phyloP scores from a whole-genome alignment of 1,140 invertebrate genomes.

The Meloidogyne floridensis region DNA sequence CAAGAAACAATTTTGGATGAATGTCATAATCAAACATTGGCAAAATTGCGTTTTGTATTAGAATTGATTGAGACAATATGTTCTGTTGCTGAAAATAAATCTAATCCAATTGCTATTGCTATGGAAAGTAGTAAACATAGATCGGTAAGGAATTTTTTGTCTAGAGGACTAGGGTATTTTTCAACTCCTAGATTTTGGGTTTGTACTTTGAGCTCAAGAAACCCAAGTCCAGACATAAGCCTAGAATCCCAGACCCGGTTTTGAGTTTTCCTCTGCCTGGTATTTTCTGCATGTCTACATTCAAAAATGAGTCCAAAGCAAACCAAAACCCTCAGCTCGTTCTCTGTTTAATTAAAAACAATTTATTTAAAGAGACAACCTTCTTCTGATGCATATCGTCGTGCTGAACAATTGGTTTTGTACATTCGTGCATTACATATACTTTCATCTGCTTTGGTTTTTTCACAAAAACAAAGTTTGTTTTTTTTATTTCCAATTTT shows the following conservation, averaged over 20 bases:
- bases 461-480: conserved; percentile 78
- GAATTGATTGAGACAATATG: conserved; percentile 78
- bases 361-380: conserved; percentile 27
- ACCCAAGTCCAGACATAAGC: no score
- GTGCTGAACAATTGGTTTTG: conserved; percentile 86
- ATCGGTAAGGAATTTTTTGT: conserved; percentile 43
- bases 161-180: background rate
- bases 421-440: conserved; percentile 86
- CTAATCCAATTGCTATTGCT: conserved; percentile 71
- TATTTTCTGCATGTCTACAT: no score
- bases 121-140: conserved; percentile 53
- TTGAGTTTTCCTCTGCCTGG: no score
- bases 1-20: conserved; percentile 91
- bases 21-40: conserved; percentile 88
- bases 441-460: conserved; percentile 83
- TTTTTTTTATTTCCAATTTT: background rate
- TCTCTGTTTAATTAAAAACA: no score
- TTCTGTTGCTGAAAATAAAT: conserved; percentile 77
- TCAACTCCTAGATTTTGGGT: no score
- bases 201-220: no score
- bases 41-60: conserved; percentile 89
- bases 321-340: no score
- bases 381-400: conserved; percentile 67
- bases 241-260: no score
- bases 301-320: no score